These are phyloP conservation scores for Theristicus caerulescens DNA, from an alignment of 2,113 vertebrate species.

Conservation along the genomic window DNA sequence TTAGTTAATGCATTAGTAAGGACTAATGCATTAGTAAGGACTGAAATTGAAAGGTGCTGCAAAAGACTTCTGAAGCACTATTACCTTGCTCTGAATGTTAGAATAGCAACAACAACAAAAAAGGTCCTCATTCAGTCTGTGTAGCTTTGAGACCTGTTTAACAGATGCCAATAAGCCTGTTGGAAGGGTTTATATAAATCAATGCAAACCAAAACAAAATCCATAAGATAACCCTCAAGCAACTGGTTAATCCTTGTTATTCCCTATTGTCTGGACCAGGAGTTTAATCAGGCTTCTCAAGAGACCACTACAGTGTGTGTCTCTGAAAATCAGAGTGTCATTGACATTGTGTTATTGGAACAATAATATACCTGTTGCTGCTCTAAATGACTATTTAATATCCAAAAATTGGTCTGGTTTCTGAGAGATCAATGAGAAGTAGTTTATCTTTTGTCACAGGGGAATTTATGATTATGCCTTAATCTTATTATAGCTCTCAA, in stretches of 20 bases:
- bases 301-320: background rate
- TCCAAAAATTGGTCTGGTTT: background rate
- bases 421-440: background rate
- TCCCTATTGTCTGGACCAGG: background rate
- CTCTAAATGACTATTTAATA: constrained; percentile 1
- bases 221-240: background rate
- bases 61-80: background rate
- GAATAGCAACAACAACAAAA: background rate
- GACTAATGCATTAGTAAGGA: background rate
- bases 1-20: background rate
- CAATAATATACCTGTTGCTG: background rate
- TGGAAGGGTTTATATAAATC: background rate
- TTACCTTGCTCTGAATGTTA: background rate
- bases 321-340: background rate
- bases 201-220: background rate
- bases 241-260: background rate
- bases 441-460: background rate
- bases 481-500: constrained; percentile 19
- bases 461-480: constrained; percentile 5
- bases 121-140: background rate
- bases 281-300: background rate
- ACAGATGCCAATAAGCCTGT: background rate
- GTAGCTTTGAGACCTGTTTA: background rate
- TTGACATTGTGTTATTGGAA: background rate
- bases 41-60: background rate